These are phyloP conservation scores for Fundulus diaphanus DNA, from an alignment of 2,797 vertebrate species.

Conservation along the genomic window DNA sequence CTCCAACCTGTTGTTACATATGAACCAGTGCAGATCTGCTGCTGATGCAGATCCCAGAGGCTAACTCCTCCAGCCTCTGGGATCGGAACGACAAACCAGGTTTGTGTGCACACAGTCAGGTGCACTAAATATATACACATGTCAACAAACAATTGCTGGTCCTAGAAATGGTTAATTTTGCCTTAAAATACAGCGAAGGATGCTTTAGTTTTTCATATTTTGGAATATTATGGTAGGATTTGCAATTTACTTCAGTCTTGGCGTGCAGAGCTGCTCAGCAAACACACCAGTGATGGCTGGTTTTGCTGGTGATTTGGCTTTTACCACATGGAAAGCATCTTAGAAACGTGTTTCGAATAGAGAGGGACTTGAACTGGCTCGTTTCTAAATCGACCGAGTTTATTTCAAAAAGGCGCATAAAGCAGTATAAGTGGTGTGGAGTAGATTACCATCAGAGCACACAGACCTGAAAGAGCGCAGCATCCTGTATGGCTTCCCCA, in stretches of 20 bases:
- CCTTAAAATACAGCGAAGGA: too few relatives aligned
- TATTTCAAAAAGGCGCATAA: neutral
- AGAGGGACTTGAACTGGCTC: neutral
- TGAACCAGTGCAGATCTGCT: too few relatives aligned
- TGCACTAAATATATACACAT: too few relatives aligned
- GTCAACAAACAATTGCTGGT: too few relatives aligned
- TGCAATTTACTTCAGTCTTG: neutral
- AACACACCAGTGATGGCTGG: neutral
- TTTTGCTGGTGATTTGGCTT: too few relatives aligned
- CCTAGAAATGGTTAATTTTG: too few relatives aligned
- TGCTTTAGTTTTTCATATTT: too few relatives aligned
- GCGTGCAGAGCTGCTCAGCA: neutral
- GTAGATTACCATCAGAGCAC: neutral
- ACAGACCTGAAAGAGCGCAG: conserved; percentile 94
- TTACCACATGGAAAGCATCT: neutral
- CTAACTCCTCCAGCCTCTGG: too few relatives aligned
- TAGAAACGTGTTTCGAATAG: neutral
- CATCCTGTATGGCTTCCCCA: conserved; percentile 92
- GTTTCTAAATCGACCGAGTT: neutral
- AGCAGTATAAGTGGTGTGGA: neutral
- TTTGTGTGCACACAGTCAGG: too few relatives aligned
- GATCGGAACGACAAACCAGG: too few relatives aligned
- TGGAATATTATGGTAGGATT: neutral
- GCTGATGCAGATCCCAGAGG: too few relatives aligned
- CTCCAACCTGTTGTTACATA: too few relatives aligned